Conservation (phyloP, 2,113 vertebrate species). For the Petrocephalus microphthalmus region DNA sequence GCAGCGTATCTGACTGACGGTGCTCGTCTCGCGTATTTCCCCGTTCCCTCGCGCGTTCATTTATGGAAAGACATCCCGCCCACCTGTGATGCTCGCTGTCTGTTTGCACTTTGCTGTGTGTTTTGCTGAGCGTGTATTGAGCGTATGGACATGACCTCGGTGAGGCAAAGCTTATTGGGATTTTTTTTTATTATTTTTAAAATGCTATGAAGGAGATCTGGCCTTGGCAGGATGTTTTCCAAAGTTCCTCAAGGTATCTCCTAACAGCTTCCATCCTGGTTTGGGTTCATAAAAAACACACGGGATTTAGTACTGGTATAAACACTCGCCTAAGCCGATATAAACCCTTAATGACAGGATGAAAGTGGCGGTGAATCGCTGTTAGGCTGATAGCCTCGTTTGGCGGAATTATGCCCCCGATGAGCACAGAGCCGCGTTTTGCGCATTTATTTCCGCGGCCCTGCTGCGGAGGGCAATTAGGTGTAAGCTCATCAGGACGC, state of each 20-base stretch:
- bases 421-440: neutral
- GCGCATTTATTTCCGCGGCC: neutral
- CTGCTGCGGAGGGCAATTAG: neutral
- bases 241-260: neutral
- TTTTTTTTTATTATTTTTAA: neutral
- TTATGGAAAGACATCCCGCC: neutral
- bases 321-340: neutral
- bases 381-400: neutral
- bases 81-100: neutral
- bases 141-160: neutral
- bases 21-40: neutral
- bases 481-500: neutral
- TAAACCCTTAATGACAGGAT: neutral
- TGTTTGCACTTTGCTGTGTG: neutral
- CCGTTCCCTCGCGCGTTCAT: neutral
- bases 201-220: neutral
- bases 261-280: neutral
- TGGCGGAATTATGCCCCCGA: neutral
- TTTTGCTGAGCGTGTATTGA: neutral
- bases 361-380: neutral
- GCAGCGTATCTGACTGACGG: neutral
- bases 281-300: neutral
- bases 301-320: neutral
- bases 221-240: neutral
- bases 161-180: neutral